Base-by-base conservation (phyloP, 2,113 vertebrate genomes). In the Gallinago undulata region DNA sequence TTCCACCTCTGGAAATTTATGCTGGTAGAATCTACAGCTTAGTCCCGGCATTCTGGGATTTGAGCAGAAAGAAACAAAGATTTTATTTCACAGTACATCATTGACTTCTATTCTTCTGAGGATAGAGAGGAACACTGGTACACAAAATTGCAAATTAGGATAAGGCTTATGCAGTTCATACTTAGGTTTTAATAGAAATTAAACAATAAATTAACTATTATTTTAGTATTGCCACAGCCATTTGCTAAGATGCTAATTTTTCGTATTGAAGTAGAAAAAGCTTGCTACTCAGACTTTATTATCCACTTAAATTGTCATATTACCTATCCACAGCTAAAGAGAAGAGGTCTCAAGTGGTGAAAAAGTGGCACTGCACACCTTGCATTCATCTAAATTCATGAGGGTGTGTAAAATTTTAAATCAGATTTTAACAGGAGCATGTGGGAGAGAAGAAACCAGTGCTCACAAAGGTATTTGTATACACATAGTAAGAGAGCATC, bases 11-110 rank as follows among this genome's bases (percentile, higher is more conserved):
- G 99, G 99, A 97, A 99, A 99, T 96, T 99, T 99, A 96, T 99
- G 99, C 60, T 99, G 99, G 98, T 99, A 99, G 97, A 99, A 99
- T 90, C 99, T 98, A 99, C 99, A 99, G 96, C 99, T 99, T 97
- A 99, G 98, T 63, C 98, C 98, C 19, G 99, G 99, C 99, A 99
- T 99, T 95, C 99, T 99, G 97, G 31, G 97, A 97, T 62, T 91
- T 8, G 64, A 96, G 85, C 18, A 76, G 60, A 97, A 92, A 90
- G 37, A 95, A 59, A 1, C 7, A 79, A 67, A 59, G 23, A 4
- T 53, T 60, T 91, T 57, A 73, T 79, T 89, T 56, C 64, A 37
- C n/a, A 56, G 31, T 3, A 39, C 11, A 5, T 24, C 16, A n/a
- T 30, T 37, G 47, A 24, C 35, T 59, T 67, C 45, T 45, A 56